These are phyloP conservation scores for Stigmatopora argus DNA, from an alignment of 2,113 vertebrate genomes.

Conservation along the genomic window DNA sequence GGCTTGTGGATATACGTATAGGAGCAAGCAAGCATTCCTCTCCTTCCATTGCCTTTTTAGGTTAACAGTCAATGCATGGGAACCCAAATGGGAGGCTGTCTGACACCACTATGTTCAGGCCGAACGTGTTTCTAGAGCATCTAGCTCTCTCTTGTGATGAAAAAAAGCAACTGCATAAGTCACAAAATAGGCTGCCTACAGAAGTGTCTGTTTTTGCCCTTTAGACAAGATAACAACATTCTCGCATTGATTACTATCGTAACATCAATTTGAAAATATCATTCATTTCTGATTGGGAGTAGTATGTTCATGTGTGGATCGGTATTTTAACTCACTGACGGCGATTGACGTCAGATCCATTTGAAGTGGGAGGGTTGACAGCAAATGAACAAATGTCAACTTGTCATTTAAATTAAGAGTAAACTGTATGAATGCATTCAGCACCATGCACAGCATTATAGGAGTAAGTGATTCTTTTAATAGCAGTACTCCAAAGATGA, in stretches of 20 bases:
- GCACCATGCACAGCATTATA: conserved; percentile 35
- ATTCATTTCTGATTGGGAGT: background rate
- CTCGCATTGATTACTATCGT: background rate
- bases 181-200: background rate
- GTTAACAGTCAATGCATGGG: conserved; percentile 12
- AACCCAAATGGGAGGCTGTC: conserved; percentile 10
- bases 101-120: conserved; percentile 5
- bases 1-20: no score
- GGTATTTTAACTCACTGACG: no score
- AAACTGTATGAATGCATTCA: conserved; percentile 24
- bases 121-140: conserved; percentile 23
- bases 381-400: no score
- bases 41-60: no score
- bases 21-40: no score
- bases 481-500: conserved; percentile 66
- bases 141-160: conserved; percentile 54
- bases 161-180: background rate
- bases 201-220: background rate
- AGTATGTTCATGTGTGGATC: no score
- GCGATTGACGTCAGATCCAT: no score
- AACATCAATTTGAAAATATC: background rate
- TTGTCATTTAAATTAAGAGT: no score
- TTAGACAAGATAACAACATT: background rate
- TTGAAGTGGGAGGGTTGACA: no score
- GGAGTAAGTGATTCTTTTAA: conserved; percentile 65